A percentile compares a stretch with the other conserved stretches of the same genome.
Evolutionary conservation across 2,888 invertebrate species (phyloP).

Genomic region (Rhyacophila evoluta): DNA sequence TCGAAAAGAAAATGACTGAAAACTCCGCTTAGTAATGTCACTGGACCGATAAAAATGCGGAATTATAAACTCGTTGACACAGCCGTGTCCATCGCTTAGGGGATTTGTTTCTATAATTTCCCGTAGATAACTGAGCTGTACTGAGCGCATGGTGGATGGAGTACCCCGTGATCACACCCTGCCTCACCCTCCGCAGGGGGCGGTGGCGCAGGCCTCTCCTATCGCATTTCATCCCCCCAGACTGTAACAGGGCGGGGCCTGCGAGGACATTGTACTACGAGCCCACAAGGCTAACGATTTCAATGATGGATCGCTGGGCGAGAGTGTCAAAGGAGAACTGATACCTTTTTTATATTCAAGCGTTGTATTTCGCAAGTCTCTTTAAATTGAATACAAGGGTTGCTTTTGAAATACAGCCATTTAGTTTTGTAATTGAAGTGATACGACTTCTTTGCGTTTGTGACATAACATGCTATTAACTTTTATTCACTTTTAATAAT

Average conservation of each 20-base stretch:
- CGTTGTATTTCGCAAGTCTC: neutral
- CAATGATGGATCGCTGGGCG: neutral
- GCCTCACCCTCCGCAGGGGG: neutral
- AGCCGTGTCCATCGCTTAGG: slow-evolving; percentile 20
- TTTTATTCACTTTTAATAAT: too few species aligned
- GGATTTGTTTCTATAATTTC: slow-evolving; percentile 3
- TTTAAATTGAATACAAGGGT: neutral
- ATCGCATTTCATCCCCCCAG: slow-evolving; percentile 16
- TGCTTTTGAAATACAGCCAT: too few species aligned
- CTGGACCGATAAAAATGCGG: neutral
- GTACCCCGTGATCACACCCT: neutral
- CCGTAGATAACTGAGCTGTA: slow-evolving; percentile 8
- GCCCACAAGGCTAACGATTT: neutral
- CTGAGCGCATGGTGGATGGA: neutral
- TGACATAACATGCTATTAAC: too few species aligned
- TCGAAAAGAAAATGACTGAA: neutral
- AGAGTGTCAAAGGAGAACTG: slow-evolving; percentile 3
- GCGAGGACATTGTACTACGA: neutral
- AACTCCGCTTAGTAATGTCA: neutral
- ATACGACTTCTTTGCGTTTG: too few species aligned
- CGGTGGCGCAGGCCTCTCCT: slow-evolving; percentile 3
- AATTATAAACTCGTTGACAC: neutral
- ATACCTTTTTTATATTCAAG: neutral
- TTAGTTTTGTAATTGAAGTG: too few species aligned
- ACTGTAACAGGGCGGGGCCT: slow-evolving; percentile 8